Conservation (phyloP, 2,888 invertebrate species). For the Itoplectis maculator region DNA sequence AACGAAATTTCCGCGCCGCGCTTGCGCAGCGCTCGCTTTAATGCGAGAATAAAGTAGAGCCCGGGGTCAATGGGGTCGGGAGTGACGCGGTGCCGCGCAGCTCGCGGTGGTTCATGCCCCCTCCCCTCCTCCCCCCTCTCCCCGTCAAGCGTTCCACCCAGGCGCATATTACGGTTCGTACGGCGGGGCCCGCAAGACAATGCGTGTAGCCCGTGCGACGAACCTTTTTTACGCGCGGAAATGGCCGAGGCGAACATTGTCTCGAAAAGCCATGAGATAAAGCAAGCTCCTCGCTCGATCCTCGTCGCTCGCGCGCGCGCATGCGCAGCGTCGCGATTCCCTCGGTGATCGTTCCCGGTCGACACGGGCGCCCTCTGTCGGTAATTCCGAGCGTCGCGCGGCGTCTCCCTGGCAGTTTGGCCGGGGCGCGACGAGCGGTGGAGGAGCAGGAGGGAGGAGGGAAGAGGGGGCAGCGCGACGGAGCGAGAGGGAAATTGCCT, state of each 20-base stretch:
- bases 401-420: too few species aligned
- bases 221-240: constrained; percentile 76
- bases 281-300: constrained; percentile 71
- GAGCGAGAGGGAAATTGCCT: constrained; percentile 9
- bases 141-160: too few species aligned
- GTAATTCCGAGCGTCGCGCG: not conserved
- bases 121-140: too few species aligned
- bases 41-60: constrained; percentile 81
- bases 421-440: too few species aligned
- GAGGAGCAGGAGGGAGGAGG: not conserved
- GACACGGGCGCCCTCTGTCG: constrained; percentile 2
- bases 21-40: constrained; percentile 77
- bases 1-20: constrained; percentile 54
- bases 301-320: not conserved
- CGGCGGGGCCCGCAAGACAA: constrained; percentile 76
- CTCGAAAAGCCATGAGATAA: constrained; percentile 84
- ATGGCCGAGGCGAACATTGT: constrained; percentile 81
- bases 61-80: constrained; percentile 80
- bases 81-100: constrained; percentile 57
- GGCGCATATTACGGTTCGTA: constrained; percentile 11
- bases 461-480: not conserved
- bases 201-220: constrained; percentile 71
- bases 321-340: too few species aligned
- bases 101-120: constrained; percentile 8
- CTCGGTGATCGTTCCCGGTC: too few species aligned